A percentile compares a stretch with the other conserved stretches of the same genome.
phyloP scores from a whole-genome alignment of 2,888 invertebrate species.

The Pedicia rivosa region DNA sequence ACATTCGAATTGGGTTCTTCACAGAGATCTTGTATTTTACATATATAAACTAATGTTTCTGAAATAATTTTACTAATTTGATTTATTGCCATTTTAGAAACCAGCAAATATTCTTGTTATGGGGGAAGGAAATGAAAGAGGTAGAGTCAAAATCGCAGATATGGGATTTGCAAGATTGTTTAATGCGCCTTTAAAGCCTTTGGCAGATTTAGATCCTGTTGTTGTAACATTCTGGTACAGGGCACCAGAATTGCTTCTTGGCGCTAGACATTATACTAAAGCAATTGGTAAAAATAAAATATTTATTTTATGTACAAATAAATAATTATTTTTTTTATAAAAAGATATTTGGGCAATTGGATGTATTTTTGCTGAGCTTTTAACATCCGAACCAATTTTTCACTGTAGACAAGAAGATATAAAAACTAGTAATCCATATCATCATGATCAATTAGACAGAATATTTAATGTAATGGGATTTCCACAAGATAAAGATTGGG shows the following conservation, averaged over 20 bases:
- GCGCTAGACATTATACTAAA: conserved; percentile 94
- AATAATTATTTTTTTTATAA: no score
- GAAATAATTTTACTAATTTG: conserved; percentile 1
- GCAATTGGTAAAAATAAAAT: no score
- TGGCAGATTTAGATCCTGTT: conserved; percentile 97
- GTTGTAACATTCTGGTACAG: conserved; percentile 99
- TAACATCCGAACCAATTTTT: conserved; percentile 98
- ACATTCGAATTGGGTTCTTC: conserved; percentile 97
- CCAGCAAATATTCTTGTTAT: conserved; percentile 98
- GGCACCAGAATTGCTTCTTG: conserved; percentile 87
- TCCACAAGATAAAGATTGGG: conserved; percentile 95
- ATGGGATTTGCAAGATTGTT: conserved; percentile 98
- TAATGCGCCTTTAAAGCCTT: conserved; percentile 91
- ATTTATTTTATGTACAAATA: conserved; percentile 16
- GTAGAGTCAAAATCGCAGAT: conserved; percentile 95
- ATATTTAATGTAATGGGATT: conserved; percentile 99
- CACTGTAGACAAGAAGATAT: conserved; percentile 99
- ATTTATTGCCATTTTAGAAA: conserved; percentile 42
- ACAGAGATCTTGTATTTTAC: conserved; percentile 72
- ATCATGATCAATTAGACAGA: conserved; percentile 94
- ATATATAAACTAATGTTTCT: background rate
- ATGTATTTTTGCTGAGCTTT: conserved; percentile 96
- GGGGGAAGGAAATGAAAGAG: conserved; percentile 96
- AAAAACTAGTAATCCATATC: conserved; percentile 98
- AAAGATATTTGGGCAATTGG: conserved; percentile 98